Evolutionary conservation across 2,888 invertebrate genomes (phyloP).

Genomic region (Hemithea aestivaria): DNA sequence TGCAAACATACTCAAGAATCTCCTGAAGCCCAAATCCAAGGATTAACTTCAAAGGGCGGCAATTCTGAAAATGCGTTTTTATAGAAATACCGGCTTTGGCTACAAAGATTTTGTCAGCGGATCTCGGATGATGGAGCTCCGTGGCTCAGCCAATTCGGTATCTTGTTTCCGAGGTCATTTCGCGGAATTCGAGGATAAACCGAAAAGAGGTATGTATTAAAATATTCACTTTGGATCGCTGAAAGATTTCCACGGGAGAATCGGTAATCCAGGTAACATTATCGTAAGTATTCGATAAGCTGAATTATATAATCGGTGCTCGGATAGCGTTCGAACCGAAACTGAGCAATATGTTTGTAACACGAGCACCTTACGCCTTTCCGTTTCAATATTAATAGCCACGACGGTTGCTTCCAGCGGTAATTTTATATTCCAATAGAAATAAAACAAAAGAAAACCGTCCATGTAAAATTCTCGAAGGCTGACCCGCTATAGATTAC

Average conservation of each 20-base stretch:
- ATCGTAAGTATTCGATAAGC: conserved; percentile 18
- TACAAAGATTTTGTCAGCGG: conserved; percentile 64
- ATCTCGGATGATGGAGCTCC: conserved; percentile 52
- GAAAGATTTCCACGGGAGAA: conserved; percentile 24
- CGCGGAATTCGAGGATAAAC: conserved; percentile 39
- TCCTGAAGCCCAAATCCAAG: conserved; percentile 55
- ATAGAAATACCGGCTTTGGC: conserved; percentile 67
- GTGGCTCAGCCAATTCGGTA: conserved; percentile 48
- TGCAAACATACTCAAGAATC: conserved; percentile 42
- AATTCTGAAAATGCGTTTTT: conserved; percentile 73
- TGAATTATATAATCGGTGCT: conserved; percentile 11
- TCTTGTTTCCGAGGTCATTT: conserved; percentile 54
- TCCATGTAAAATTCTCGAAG: not conserved
- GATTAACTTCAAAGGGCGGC: conserved; percentile 73
- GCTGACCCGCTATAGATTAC: conserved; percentile 3
- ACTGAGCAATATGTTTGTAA: conserved; percentile 1
- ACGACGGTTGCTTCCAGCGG: not conserved
- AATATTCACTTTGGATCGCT: conserved; percentile 33
- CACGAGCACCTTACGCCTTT: conserved; percentile 1
- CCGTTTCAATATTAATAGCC: conserved; percentile 5
- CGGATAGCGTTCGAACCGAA: conserved; percentile 2
- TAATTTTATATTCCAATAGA: not conserved
- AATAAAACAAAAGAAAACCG: not conserved
- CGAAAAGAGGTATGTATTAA: conserved; percentile 35
- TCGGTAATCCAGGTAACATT: conserved; percentile 22